A percentile compares a stretch with the other conserved stretches of the same genome.
These are phyloP conservation scores for Dipodomys spectabilis DNA, from an alignment of 2,113 vertebrate species.

Conservation along the genomic window DNA sequence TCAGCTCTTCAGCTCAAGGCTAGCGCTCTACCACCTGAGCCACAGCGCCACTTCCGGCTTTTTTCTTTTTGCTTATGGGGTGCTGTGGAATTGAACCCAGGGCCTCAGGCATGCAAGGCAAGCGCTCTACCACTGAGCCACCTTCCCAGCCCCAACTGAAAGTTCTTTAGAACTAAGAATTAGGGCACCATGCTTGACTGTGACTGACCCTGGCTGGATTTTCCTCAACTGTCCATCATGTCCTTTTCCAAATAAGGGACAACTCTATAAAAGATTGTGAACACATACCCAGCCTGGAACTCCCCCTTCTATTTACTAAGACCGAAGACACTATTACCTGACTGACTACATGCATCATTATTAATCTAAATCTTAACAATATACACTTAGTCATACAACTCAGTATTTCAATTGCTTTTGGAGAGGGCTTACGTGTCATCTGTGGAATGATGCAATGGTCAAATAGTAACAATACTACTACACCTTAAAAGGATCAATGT, in stretches of 20 bases:
- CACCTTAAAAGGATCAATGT: neutral
- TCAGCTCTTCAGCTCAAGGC: no score
- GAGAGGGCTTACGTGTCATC: no score
- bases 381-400: neutral
- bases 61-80: no score
- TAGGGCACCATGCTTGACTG: neutral
- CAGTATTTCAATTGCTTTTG: neutral
- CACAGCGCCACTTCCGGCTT: no score
- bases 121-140: no score
- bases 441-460: no score
- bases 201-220: neutral
- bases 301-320: neutral
- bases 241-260: neutral
- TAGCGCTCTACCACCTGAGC: no score
- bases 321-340: neutral
- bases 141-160: no score
- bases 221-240: neutral
- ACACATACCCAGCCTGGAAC: neutral
- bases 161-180: neutral
- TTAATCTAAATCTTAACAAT: no score
- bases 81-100: no score
- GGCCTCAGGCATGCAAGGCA: no score
- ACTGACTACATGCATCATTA: neutral
- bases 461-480: no score
- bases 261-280: slow-evolving; percentile 49